Evolutionary conservation across 2,888 invertebrate genomes (phyloP), one percentile per base, ranked within the genome.

Genomic region (Malthinus flaveolus): DNA sequence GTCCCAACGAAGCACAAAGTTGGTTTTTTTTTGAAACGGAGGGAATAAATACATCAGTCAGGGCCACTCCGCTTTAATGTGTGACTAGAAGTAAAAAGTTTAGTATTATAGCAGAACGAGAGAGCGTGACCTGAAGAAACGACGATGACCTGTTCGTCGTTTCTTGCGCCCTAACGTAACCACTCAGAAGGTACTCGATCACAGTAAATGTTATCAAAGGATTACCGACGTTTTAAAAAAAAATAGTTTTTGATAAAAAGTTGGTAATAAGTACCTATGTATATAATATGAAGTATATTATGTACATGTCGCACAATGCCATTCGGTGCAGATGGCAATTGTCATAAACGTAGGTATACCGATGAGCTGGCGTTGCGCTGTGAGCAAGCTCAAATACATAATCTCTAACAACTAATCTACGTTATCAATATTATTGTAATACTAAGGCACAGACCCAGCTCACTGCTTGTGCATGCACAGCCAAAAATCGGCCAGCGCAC

Each of bases 361-460:
- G 66, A 68, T 70, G 72, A 74, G 75, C 72, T 69, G 73, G 71
- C 68, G 67, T 73, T 72, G 73, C 71, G 71, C 70, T 72, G 72
- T 76, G 76, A 78, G 74, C 75, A 77, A 77, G 77, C 76, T 75
- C 74, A 71, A 71, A 74, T 73, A 73, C 72, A 73, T 59, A 74
- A 70, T 71, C 65, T 72, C 73, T 75, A 73, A 73, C 49, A 63
- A 63, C 64, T 72, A 67, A 68, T 68, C 76, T 77, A 76, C 70
- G 67, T 68, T 77, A 77, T 59, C 75, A 77, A 76, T 77, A 78
- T 79, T 79, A 79, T 79, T 79, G 78, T 78, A 77, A 78, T 78
- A 78, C 78, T 79, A 79, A 79, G 79, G 79, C 79, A 79, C 79
- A 76, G 76, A 78, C 76, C 78, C 78, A 79, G 78, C 78, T 78